Evolutionary conservation across 2,888 invertebrate species (phyloP).

Genomic region (Sphaerophoria rueppellii): DNA sequence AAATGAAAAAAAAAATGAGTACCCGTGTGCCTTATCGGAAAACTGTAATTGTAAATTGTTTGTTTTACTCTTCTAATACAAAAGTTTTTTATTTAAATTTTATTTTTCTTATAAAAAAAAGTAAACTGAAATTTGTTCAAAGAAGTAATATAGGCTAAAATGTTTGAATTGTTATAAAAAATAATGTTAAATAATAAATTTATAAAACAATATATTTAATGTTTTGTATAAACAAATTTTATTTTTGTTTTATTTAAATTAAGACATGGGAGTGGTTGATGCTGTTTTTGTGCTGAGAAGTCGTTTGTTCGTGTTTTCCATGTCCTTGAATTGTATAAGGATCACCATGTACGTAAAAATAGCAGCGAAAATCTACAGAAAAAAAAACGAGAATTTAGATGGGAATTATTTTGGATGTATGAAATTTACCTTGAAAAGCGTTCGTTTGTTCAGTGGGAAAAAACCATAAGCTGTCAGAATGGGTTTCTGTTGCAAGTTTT

Average conservation of each 20-base stretch:
- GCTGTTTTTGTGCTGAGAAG: background rate
- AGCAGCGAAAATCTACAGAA: conserved; percentile 77
- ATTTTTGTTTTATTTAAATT: background rate
- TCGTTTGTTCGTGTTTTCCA: conserved; percentile 78
- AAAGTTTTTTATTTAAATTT: background rate
- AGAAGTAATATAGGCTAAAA: conserved; percentile 21
- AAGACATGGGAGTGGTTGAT: background rate
- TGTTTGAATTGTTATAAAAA: conserved; percentile 60
- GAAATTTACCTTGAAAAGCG: conserved; percentile 77
- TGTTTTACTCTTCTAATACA: background rate
- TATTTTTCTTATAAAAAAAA: conserved; percentile 14
- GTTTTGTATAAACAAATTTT: conserved; percentile 57
- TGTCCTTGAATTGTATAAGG: conserved; percentile 79
- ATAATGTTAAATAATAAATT: conserved; percentile 40
- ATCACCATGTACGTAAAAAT: conserved; percentile 80
- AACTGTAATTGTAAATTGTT: conserved; percentile 8
- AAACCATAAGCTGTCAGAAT: conserved; percentile 80
- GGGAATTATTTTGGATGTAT: too few species aligned
- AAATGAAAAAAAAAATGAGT: background rate
- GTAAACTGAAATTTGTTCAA: conserved; percentile 10
- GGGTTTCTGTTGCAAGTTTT: conserved; percentile 78
- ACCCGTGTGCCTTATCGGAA: conserved; percentile 60
- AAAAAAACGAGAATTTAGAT: too few species aligned
- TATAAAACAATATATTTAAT: conserved; percentile 51
- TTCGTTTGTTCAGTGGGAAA: conserved; percentile 78